Conservation (phyloP, 23 tunicate species). For the Botrylloides violaceus region DNA sequence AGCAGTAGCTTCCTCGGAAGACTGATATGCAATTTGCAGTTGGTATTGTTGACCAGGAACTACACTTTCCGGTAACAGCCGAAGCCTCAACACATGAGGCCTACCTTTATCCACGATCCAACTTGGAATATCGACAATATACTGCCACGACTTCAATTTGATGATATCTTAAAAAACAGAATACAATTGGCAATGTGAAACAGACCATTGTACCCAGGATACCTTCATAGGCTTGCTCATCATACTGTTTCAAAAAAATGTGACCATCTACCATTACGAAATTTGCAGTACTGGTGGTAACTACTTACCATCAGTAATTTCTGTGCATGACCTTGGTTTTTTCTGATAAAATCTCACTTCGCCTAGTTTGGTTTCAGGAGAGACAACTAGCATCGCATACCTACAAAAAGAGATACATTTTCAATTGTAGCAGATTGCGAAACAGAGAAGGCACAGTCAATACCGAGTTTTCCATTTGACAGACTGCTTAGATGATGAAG, state of each 20-base stretch:
- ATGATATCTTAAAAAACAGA: background rate
- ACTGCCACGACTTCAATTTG: conserved; percentile 19
- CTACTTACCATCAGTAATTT: conserved; percentile 20
- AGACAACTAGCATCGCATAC: conserved; percentile 27
- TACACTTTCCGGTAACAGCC: conserved; percentile 17
- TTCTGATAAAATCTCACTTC: conserved; percentile 27
- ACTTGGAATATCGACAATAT: conserved; percentile 27
- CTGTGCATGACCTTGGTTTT: conserved; percentile 26
- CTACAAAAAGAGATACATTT: background rate
- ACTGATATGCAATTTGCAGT: conserved; percentile 27
- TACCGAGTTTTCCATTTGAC: conserved; percentile 26
- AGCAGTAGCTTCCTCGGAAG: conserved; percentile 34
- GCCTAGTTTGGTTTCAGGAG: conserved; percentile 6
- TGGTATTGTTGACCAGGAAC: conserved; percentile 24
- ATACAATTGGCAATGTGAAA: background rate
- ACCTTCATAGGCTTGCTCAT: too few species aligned
- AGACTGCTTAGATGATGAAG: conserved; percentile 6
- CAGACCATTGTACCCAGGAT: background rate
- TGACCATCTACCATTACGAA: background rate
- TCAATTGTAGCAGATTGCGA: background rate
- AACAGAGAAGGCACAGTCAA: background rate
- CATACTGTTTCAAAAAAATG: background rate
- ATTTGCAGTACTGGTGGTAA: background rate
- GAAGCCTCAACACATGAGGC: conserved; percentile 13
- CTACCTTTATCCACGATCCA: conserved; percentile 30